Evolutionary conservation across 2,888 invertebrate genomes (phyloP).

Genomic region (Nymphalis c-album): DNA sequence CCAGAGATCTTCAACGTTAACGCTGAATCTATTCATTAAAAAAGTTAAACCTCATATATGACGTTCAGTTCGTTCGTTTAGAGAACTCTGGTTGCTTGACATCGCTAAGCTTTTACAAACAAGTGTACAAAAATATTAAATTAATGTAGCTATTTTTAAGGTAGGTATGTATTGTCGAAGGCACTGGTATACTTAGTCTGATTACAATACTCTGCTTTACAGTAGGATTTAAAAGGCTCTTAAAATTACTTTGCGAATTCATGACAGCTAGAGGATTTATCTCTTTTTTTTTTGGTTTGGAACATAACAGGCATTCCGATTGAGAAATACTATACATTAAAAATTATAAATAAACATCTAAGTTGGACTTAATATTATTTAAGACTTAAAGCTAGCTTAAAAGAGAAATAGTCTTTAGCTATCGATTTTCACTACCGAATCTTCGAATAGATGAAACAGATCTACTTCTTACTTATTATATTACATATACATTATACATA

Average conservation of each 20-base stretch:
- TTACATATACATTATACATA: slow-evolving; percentile 72
- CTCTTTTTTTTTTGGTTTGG: slow-evolving; percentile 68
- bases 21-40: neutral
- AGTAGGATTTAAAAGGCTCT: slow-evolving; percentile 47
- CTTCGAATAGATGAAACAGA: slow-evolving; percentile 82
- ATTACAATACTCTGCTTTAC: slow-evolving; percentile 57
- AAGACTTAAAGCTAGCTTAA: slow-evolving; percentile 69
- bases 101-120: slow-evolving; percentile 58
- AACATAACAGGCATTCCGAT: slow-evolving; percentile 69
- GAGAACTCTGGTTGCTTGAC: slow-evolving; percentile 46
- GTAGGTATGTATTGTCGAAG: slow-evolving; percentile 80
- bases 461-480: slow-evolving; percentile 71
- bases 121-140: slow-evolving; percentile 78
- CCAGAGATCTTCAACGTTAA: slow-evolving; percentile 21
- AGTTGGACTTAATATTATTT: slow-evolving; percentile 65
- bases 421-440: slow-evolving; percentile 76
- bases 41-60: neutral
- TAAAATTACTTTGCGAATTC: slow-evolving; percentile 61
- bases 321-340: slow-evolving; percentile 72
- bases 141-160: slow-evolving; percentile 62
- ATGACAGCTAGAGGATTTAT: slow-evolving; percentile 60
- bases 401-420: slow-evolving; percentile 77
- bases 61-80: slow-evolving; percentile 11
- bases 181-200: slow-evolving; percentile 75
- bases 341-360: slow-evolving; percentile 77